Conservation (phyloP, 2,797 vertebrate species). For the Siniperca obscura region DNA sequence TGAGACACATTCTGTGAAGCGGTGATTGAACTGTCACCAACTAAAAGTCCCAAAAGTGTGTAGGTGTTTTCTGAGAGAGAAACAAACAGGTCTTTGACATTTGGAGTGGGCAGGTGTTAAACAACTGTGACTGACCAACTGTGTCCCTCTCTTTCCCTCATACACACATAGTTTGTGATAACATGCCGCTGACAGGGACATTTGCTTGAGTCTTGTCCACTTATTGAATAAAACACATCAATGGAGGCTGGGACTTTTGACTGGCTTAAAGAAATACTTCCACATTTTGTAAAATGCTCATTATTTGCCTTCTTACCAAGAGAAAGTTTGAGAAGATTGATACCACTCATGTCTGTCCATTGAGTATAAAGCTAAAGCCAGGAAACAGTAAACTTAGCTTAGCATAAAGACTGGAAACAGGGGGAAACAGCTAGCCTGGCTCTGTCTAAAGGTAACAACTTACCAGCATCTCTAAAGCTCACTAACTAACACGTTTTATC, state of each 20-base stretch:
- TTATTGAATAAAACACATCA: constrained; percentile 21
- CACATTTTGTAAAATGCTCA: not conserved
- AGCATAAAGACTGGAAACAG: not conserved
- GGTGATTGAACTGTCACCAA: constrained; percentile 12
- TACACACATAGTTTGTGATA: not conserved
- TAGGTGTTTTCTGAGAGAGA: constrained; percentile 22
- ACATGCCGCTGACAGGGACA: not conserved
- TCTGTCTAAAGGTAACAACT: no score
- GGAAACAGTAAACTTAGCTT: not conserved
- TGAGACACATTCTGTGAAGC: not conserved
- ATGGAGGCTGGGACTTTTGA: not conserved
- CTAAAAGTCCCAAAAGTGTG: not conserved
- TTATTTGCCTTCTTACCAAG: not conserved
- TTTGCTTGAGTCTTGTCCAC: constrained; percentile 23
- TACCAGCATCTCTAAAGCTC: not conserved
- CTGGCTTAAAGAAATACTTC: not conserved
- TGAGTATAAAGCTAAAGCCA: not conserved
- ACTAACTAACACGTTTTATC: not conserved
- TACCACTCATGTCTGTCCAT: not conserved
- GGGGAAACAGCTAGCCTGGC: not conserved
- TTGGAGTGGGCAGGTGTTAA: constrained; percentile 44
- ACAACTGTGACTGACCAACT: constrained; percentile 47
- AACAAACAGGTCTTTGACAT: constrained; percentile 50
- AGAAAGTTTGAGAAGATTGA: not conserved
- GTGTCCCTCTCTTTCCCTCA: not conserved